Base-by-base conservation (phyloP, 2,113 vertebrate species). In the Calypte anna region DNA sequence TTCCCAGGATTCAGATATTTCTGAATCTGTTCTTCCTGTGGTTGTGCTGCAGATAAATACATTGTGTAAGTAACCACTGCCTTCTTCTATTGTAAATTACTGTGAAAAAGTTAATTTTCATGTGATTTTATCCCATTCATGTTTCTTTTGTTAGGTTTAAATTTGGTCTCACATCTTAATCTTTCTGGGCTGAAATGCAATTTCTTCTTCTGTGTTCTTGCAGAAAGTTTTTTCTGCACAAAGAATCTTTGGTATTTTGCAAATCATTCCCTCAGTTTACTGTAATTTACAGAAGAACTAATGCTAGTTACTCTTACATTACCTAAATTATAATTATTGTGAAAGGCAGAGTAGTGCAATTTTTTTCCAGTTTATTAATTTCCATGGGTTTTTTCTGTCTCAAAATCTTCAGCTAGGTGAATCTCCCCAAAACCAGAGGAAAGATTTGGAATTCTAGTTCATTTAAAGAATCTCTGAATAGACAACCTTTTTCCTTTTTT, bases 391-490 rank as follows among this genome's bases (percentile, higher is more conserved):
- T 96, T 96, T 95, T 88, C 55, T 94, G 27, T 80, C 12, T 40
- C 40, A 40, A 55, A 90, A 61, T 55, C 24, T 84, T 87, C 43
- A 88, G 14, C 14, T 64, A 53, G 10, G 7, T 57, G 57, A 92
- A 7, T 14, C 3, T n/a, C 51, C 62, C 38, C 6, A n/a, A 82
- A 93, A 90, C 18, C 12, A 96, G n/a, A 83, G 23, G 9, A 80
- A 51, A 79, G 23, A 18, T 73, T 84, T 22, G 50, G 43, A 78
- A 40, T 83, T 94, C 50, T 91, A 48, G 92, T 97, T 96, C 36
- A 88, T 92, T 80, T 95, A 66, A 93, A 82, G 40, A 88, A 67
- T 72, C 57, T 92, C 66, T 95, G 81, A 94, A 70, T 74, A 79
- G 12, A 69, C 70, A 78, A 92, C 27, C 78, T 48, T 72, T 91